These are phyloP conservation scores for Tenthredo notha DNA, from an alignment of 2,888 invertebrate genomes.

Conservation along the genomic window DNA sequence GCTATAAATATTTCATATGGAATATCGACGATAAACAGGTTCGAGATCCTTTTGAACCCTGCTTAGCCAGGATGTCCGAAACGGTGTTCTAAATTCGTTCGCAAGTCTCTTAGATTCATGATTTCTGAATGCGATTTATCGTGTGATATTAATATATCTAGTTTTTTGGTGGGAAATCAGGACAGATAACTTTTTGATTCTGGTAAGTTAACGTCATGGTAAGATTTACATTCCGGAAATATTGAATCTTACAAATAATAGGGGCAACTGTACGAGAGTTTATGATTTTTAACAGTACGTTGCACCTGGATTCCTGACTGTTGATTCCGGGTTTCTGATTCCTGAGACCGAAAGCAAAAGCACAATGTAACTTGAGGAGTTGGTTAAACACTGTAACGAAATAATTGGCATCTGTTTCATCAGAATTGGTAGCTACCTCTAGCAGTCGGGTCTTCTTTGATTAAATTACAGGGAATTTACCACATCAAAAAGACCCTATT, in stretches of 20 bases:
- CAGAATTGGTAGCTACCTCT: constrained; percentile 8
- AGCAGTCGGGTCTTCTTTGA: not conserved
- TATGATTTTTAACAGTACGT: not conserved
- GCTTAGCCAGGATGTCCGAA: not conserved
- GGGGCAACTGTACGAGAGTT: not conserved
- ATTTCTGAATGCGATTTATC: not conserved
- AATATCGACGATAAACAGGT: constrained; percentile 6
- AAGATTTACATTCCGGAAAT: not conserved
- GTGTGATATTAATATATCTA: not conserved
- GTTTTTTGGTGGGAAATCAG: not conserved
- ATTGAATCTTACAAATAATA: no score
- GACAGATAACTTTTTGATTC: not conserved
- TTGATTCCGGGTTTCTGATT: not conserved
- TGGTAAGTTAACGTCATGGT: not conserved
- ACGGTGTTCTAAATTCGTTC: not conserved
- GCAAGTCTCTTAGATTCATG: not conserved
- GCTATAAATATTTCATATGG: not conserved
- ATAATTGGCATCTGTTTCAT: not conserved
- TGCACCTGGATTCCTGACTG: not conserved
- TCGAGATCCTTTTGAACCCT: constrained; percentile 16
- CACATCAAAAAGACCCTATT: not conserved
- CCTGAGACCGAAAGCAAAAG: not conserved
- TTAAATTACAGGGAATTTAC: not conserved
- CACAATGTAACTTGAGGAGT: not conserved
- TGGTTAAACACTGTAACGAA: not conserved